Evolutionary conservation across 92 coral and sea anemone genomes (phyloP).

Genomic region (Meandrina meandrites): DNA sequence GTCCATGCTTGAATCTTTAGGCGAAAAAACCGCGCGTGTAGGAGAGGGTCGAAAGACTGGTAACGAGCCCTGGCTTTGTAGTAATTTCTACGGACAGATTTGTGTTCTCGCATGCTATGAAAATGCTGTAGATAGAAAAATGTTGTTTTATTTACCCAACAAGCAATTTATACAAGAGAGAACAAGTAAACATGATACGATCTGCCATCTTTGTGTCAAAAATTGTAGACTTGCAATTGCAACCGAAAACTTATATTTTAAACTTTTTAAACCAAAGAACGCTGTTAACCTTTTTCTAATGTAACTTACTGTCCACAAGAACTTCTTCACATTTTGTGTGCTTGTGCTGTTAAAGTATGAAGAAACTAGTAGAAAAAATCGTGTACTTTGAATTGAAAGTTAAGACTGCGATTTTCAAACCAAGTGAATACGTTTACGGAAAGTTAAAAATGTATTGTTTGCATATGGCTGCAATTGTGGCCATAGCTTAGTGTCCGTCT

Average conservation of each 20-base stretch:
- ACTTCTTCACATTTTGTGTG: not conserved
- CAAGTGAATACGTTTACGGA: too few relatives aligned
- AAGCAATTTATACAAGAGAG: not conserved
- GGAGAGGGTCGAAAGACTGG: slow-evolving; percentile 77
- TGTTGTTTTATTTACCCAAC: too few relatives aligned
- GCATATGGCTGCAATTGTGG: too few relatives aligned
- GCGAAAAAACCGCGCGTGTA: slow-evolving; percentile 77
- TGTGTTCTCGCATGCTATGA: slow-evolving; percentile 8
- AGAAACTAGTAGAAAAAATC: not conserved
- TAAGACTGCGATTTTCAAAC: too few relatives aligned
- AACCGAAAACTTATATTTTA: too few relatives aligned
- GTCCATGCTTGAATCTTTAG: slow-evolving; percentile 59
- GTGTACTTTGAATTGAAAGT: too few relatives aligned
- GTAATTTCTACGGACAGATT: not conserved
- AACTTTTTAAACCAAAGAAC: too few relatives aligned
- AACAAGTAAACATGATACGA: not conserved
- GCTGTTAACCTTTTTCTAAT: too few relatives aligned
- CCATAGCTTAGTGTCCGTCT: too few relatives aligned
- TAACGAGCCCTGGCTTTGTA: slow-evolving; percentile 58
- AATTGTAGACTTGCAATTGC: too few relatives aligned
- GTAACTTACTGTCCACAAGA: too few relatives aligned
- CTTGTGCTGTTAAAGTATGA: not conserved
- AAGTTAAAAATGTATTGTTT: too few relatives aligned
- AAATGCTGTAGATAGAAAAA: slow-evolving; percentile 16
- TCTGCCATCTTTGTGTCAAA: not conserved